Evolutionary conservation across 1,140 invertebrate species (phyloP), one percentile per base, ranked within the genome.

Genomic region (Mya arenaria): DNA sequence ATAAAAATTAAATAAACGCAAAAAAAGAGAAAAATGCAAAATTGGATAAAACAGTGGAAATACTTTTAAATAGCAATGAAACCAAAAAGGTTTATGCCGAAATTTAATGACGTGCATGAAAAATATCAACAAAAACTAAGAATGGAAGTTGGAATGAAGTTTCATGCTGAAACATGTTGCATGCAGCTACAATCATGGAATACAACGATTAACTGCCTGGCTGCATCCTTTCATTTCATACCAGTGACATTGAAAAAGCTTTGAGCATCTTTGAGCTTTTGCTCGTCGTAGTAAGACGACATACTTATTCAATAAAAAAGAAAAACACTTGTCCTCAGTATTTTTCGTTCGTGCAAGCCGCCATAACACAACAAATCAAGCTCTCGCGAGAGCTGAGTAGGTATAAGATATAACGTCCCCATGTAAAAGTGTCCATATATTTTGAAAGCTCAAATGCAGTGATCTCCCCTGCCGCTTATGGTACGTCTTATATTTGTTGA

Each of bases 331-430:
- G 17, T 44, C 32, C 25, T n/a, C 3, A 10, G 0, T 2, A 23
- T n/a, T 10, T 23, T 1, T n/a, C 36, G 10, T 75, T 39, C 37
- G 41, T 15, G 4, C n/a, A 15, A 30, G 37, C 73, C 58, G 73
- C 73, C 73, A 75, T 75, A 63, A 75, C 73, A 75, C 73, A 75
- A 65, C 72, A 74, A 74, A 74, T 36, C 36, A 15, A 73, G 25
- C 34, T 58, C 71, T 73, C 71, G 71, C 55, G 71, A 73, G 52
- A 72, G 3, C 34, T 71, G n/a, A n/a, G n/a, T n/a, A n/a, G n/a
- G n/a, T n/a, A n/a, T n/a, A n/a, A n/a, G n/a, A n/a, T n/a, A n/a
- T n/a, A n/a, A n/a, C n/a, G n/a, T n/a, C n/a, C n/a, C n/a, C n/a
- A n/a, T n/a, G n/a, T n/a, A n/a, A n/a, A n/a, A n/a, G n/a, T n/a